Evolutionary conservation across 2,113 vertebrate genomes (phyloP), one percentile per base, ranked within the genome.

Genomic region (Elgaria multicarinata): DNA sequence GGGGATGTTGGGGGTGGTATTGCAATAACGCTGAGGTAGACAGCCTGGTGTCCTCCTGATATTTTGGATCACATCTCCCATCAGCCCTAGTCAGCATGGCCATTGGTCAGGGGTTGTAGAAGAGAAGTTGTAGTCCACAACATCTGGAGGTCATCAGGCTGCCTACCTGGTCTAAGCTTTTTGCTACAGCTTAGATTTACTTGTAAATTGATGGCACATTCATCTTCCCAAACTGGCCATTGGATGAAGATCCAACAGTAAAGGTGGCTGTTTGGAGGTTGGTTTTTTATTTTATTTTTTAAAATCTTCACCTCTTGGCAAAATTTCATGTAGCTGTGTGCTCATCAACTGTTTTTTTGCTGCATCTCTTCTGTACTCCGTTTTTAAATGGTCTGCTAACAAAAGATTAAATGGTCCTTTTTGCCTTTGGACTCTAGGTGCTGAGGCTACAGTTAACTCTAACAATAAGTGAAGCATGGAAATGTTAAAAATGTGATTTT

Each of bases 401-500:
- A 58, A 82, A 18, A 85, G 67, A 81, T 76, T 0, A 36, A 91
- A 91, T 39, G 76, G 90, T 72, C 67, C 33, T 42, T 42, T n/a
- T 90, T 93, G 93, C 92, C 94, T 93, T 87, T 72, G 28, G 22
- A 24, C 58, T 66, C 1, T 77, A 24, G 84, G 90, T 94, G 71
- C 96, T 94, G 94, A 92, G 90, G 93, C 90, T 87, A 79, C 93
- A 94, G 90, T 90, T 50, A 69, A 93, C 91, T 94, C 87, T 7
- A 93, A 90, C 90, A 93, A 87, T 26, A 92, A 91, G 86, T 3
- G 72, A 96, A 94, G 90, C 84, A 88, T 94, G 88, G 85, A 87
- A 90, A 93, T 94, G 93, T 90, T 71, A 90, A 89, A 62, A 95
- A 93, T 93, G 72, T 69, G 26, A 26, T 89, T 91, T 88, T 94